Evolutionary conservation across 2,888 invertebrate species (phyloP), one percentile per base, ranked within the genome.

Genomic region (Drosophila formosana): DNA sequence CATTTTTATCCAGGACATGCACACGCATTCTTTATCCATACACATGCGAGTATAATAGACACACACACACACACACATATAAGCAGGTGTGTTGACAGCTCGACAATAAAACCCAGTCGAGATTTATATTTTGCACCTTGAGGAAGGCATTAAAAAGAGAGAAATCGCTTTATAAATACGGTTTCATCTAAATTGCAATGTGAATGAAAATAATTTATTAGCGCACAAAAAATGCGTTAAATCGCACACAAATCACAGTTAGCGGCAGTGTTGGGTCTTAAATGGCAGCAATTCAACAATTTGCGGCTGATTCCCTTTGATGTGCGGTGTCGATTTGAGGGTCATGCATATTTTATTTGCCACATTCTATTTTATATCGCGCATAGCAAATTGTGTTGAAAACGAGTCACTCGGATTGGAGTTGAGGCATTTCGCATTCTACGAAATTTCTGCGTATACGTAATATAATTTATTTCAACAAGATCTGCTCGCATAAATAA

Each of bases 141-240:
- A 55, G 50, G 50, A 52, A 34, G 53, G 71, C 47, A 61, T 60
- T 65, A 58, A 61, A 50, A 47, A 58, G 49, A 57, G 51, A 55
- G 45, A 65, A 68, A 72, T 70, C 49, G 51, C 26, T 75, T 66
- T 49, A 46, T 55, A 57, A 75, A 66, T 73, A 60, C 60, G 82
- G 72, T 75, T 72, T 55, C 63, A 80, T 72, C 80, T 75, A 75
- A 83, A 86, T 83, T 78, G 81, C 83, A 76, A 65, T 45, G 67
- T 49, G 68, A 61, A 73, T 61, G 49, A 65, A 82, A 76, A 72
- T 68, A 82, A 82, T 82, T 84, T 82, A 77, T 77, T 56, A 75
- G 56, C 66, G 50, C 57, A 11, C 32, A 46, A 67, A 60, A 63
- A 61, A 70, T 62, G 50, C 51, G 66, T 66, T 65, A 64, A 69